Evolutionary conservation across 2,797 vertebrate species (phyloP), one percentile per base, ranked within the genome.

Genomic region (Danio choprae): DNA sequence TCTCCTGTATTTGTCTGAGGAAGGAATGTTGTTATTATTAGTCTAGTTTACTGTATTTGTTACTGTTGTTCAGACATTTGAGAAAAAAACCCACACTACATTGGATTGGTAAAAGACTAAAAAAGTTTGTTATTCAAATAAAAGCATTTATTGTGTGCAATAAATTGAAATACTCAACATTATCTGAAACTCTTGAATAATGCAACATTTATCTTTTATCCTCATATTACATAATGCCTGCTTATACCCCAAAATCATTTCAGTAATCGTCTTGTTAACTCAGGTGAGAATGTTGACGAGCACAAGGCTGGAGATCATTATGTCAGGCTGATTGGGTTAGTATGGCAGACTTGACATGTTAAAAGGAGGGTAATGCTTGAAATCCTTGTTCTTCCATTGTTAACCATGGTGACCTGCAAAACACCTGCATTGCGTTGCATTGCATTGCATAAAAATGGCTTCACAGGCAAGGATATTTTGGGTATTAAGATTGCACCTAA

Each of bases 121-220:
- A 50, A 74, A 40, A 15, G 16, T 78, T 69, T 48, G 11, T 77
- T 59, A 18, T 79, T 79, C 2, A 69, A 70, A 79, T 78, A 56
- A 70, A 68, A 15, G 55, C 65, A 79, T 77, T 48, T 20, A 46
- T 70, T 12, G 1, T 53, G 65, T 51, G 76, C 56, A 62, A 62
- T 79, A 79, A n/a, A 79, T 70, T 2, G 20, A 58, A 40, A 48
- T 58, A 46, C 11, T 9, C 13, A 46, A 36, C 5, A 46, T 18
- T 58, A 51, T 38, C 5, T 44, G 1, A 72, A 73, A 11, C 36
- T 68, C 36, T 16, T 18, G 4, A 56, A 4, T 41, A n/a, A 43
- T 36, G 15, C 1, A 16, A 15, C 22, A 20, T 53, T 13, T 5
- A 70, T 36, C 9, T 12, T 2, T 53, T 9, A 41, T 15, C 51